These are phyloP conservation scores for Euwallacea fornicatus DNA, from an alignment of 1,140 invertebrate species.

Conservation along the genomic window DNA sequence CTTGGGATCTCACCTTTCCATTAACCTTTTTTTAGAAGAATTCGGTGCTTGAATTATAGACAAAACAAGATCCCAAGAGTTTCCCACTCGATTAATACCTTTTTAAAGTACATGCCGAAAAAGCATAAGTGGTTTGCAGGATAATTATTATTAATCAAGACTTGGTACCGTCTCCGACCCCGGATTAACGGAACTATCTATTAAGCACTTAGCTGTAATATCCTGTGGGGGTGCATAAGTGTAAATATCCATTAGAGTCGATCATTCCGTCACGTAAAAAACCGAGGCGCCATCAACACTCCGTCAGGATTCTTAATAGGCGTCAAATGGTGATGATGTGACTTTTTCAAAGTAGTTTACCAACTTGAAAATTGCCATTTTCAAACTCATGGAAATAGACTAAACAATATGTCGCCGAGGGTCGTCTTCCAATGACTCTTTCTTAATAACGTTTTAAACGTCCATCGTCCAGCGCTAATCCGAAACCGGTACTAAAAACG, in stretches of 20 bases:
- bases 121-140: neutral
- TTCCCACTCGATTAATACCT: neutral
- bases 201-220: conserved; percentile 19
- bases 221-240: neutral
- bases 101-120: neutral
- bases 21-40: neutral
- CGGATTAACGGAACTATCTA: conserved; percentile 22
- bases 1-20: too few species aligned
- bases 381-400: neutral
- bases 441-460: neutral
- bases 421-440: neutral
- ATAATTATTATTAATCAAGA: conserved; percentile 18
- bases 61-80: neutral
- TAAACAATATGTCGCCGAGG: neutral
- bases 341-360: conserved; percentile 23
- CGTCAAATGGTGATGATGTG: conserved; percentile 15
- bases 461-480: conserved; percentile 6
- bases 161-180: neutral
- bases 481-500: conserved; percentile 19
- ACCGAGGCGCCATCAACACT: conserved; percentile 17
- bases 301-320: conserved; percentile 23
- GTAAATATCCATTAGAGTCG: conserved; percentile 30
- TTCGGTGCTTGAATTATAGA: conserved; percentile 1
- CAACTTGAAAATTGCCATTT: conserved; percentile 17
- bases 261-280: conserved; percentile 23